Conservation (phyloP, 30 jellyfish, hydroid and myxozoan species). For the Pelagia noctiluca region DNA sequence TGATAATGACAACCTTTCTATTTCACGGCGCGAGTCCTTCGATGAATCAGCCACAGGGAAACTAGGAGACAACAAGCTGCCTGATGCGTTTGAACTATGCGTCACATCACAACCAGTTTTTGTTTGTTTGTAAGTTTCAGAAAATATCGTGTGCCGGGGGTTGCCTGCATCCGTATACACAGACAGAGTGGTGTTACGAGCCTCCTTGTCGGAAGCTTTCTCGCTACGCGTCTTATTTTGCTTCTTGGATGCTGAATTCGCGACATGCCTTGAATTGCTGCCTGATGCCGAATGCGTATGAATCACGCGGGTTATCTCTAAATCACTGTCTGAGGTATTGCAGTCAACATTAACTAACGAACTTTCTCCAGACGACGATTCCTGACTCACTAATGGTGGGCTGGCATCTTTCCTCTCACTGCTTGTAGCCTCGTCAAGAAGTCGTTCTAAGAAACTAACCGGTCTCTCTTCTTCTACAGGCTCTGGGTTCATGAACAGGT, state of each 20-base stretch:
- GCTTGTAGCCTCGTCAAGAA: constrained; percentile 38
- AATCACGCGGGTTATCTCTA: constrained; percentile 27
- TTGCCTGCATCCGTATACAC: too few relatives aligned
- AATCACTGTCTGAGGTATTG: constrained; percentile 25
- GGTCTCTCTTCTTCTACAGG: constrained; percentile 19
- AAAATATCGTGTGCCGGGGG: too few relatives aligned
- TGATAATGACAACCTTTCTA: too few relatives aligned
- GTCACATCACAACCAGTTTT: too few relatives aligned
- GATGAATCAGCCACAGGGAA: too few relatives aligned
- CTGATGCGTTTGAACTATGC: too few relatives aligned
- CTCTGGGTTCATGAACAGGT: neutral
- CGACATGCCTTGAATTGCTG: neutral
- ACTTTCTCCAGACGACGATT: neutral
- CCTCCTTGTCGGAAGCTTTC: too few relatives aligned
- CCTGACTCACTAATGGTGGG: constrained; percentile 13
- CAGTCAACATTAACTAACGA: neutral
- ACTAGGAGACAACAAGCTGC: too few relatives aligned
- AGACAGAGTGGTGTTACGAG: too few relatives aligned
- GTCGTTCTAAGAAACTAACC: constrained; percentile 25
- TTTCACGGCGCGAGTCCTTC: too few relatives aligned
- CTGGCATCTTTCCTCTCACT: constrained; percentile 21
- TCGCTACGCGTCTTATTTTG: neutral
- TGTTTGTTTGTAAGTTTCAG: too few relatives aligned
- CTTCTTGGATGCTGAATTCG: neutral
- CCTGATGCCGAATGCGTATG: constrained; percentile 1